These are phyloP conservation scores for Ceratosolen fusciceps DNA, from an alignment of 1,140 invertebrate species.

Conservation along the genomic window DNA sequence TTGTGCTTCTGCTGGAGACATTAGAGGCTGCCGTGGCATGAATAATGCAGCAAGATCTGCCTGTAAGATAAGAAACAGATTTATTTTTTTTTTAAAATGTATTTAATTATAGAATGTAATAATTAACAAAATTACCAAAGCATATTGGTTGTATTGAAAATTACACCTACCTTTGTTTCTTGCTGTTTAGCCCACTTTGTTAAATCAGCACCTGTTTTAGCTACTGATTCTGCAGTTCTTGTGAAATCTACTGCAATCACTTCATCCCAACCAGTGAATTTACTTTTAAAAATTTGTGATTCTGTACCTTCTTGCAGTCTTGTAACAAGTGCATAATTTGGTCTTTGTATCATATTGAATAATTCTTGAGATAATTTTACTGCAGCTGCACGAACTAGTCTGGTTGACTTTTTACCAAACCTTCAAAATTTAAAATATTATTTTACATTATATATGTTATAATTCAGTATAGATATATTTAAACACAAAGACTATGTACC, in stretches of 20 bases:
- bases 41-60: constrained; percentile 96
- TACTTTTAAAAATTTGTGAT: constrained; percentile 94
- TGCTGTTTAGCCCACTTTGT: constrained; percentile 93
- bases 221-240: constrained; percentile 96
- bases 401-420: constrained; percentile 98
- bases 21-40: constrained; percentile 91
- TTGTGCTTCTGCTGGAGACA: constrained; percentile 88
- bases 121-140: constrained; percentile 23
- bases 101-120: not conserved
- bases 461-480: not conserved
- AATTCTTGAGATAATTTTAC: constrained; percentile 96
- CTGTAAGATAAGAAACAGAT: constrained; percentile 56
- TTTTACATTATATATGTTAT: constrained; percentile 17
- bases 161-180: constrained; percentile 80
- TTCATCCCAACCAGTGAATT: constrained; percentile 98
- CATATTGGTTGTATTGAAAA: constrained; percentile 1
- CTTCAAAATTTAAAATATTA: constrained; percentile 72
- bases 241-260: constrained; percentile 99
- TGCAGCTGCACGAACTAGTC: constrained; percentile 95
- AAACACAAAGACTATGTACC: constrained; percentile 75
- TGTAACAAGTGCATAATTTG: constrained; percentile 90
- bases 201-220: constrained; percentile 95
- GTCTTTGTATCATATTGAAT: constrained; percentile 92
- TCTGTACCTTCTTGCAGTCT: constrained; percentile 90
- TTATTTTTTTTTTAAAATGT: constrained; percentile 16